Evolutionary conservation across 2,113 vertebrate genomes (phyloP), one percentile per base, ranked within the genome.

Genomic region (Sapayoa aenigma): DNA sequence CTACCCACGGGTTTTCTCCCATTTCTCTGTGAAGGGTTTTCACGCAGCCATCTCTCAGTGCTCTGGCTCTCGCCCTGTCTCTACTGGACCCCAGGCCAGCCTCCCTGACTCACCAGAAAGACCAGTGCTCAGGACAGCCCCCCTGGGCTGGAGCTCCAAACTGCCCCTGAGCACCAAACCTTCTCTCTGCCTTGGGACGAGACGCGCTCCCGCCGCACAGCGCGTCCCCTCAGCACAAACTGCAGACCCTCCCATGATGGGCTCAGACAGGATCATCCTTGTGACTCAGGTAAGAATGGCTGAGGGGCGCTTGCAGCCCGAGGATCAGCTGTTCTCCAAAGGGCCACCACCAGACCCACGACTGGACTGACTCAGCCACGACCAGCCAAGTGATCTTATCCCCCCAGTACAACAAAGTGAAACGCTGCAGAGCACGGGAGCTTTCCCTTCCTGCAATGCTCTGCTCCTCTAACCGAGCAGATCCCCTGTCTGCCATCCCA

Each of bases 241-340:
- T 15, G 27, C 37, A 63, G 59, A 31, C 2, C 6, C 49, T 56
- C 19, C 56, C 46, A 6, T 1, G 12, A 25, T 0, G 0, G 42
- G 49, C 14, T 31, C 62, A 72, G 33, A 22, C 17, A 5, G 0
- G 4, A 20, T 5, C 13, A 7, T 9, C 12, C 88, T 55, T 3
- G 0, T 18, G 12, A 14, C 37, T 27, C 30, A 9, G 67, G 50
- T 11, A 73, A 31, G 42, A 83, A 49, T 0, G n/a, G 78, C 67
- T 42, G 28, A 59, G 66, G 37, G 65, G 50, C 3, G 4, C 5
- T 17, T 73, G 59, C 63, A 80, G 87, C 58, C 6, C 3, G 0
- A 46, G 62, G 39, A 52, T 16, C 59, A 85, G 78, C 60, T 59
- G 75, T 27, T 5, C 46, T 50, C 39, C 60, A 63, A 12, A 63